phyloP scores from a whole-genome alignment of 2,113 vertebrate genomes.

The Solea senegalensis region DNA sequence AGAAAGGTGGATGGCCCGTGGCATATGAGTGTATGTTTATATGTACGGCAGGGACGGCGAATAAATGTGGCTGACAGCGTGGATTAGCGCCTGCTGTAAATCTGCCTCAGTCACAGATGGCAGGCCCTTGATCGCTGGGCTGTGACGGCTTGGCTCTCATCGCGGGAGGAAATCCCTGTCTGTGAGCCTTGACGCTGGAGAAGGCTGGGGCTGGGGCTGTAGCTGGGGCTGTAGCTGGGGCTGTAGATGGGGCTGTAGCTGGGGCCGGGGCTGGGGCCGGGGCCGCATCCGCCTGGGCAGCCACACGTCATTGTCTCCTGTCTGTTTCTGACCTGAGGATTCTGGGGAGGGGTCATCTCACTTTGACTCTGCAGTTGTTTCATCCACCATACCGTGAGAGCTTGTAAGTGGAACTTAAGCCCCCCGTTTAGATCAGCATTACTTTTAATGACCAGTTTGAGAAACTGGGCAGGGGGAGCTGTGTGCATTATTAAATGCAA shows the following conservation, averaged over 20 bases:
- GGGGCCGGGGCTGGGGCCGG: slow-evolving; percentile 48
- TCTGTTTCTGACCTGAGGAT: slow-evolving; percentile 47
- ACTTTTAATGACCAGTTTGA: slow-evolving; percentile 71
- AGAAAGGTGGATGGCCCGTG: slow-evolving; percentile 51
- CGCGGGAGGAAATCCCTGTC: slow-evolving; percentile 82
- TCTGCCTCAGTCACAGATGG: slow-evolving; percentile 82
- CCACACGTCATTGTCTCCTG: slow-evolving; percentile 69
- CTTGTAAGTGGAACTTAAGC: slow-evolving; percentile 57
- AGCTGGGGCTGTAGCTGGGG: slow-evolving; percentile 44
- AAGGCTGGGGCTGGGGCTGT: slow-evolving; percentile 45
- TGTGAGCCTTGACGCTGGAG: slow-evolving; percentile 67
- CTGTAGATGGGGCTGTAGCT: slow-evolving; percentile 36
- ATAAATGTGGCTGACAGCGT: slow-evolving; percentile 74
- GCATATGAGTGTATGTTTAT: slow-evolving; percentile 34
- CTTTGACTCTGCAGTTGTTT: slow-evolving; percentile 61
- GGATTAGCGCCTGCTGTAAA: slow-evolving; percentile 83
- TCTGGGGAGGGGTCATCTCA: slow-evolving; percentile 41
- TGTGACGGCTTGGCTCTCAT: slow-evolving; percentile 82
- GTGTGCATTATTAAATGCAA: slow-evolving; percentile 71
- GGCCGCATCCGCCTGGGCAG: slow-evolving; percentile 46
- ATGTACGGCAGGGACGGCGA: slow-evolving; percentile 64
- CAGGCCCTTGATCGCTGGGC: slow-evolving; percentile 80
- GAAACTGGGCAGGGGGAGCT: slow-evolving; percentile 53
- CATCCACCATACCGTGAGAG: slow-evolving; percentile 27
- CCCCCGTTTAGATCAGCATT: slow-evolving; percentile 57